Evolutionary conservation across 1,140 invertebrate species (phyloP).

Genomic region (Lysiphlebus fabarum): DNA sequence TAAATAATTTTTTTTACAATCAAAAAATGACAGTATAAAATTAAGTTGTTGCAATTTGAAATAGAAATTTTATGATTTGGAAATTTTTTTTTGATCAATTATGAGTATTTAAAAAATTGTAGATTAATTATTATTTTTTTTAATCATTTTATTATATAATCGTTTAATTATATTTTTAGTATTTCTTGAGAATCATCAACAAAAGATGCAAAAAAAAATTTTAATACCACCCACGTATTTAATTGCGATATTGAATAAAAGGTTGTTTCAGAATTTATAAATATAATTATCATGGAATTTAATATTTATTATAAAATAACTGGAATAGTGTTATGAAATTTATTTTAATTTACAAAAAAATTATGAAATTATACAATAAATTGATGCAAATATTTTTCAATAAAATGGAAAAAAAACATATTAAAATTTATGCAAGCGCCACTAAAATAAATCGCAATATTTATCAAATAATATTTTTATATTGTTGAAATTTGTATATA

Average conservation of each 20-base stretch:
- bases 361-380: too few species aligned
- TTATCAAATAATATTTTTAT: too few species aligned
- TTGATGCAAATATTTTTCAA: too few species aligned
- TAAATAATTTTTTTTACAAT: neutral
- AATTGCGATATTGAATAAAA: neutral
- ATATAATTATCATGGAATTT: conserved; percentile 4
- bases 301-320: neutral
- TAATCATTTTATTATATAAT: neutral
- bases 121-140: too few species aligned
- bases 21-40: too few species aligned
- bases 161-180: neutral
- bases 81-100: too few species aligned
- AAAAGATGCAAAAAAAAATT: conserved; percentile 49
- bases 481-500: neutral
- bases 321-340: conserved; percentile 32
- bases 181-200: conserved; percentile 39
- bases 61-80: too few species aligned
- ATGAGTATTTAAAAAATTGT: too few species aligned
- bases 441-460: too few species aligned
- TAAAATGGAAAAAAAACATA: conserved; percentile 38
- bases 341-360: too few species aligned
- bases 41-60: too few species aligned
- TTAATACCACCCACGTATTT: conserved; percentile 41
- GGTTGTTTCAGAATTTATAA: neutral
- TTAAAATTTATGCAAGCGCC: conserved; percentile 52